Evolutionary conservation across 2,113 vertebrate species (phyloP).

Genomic region (Mixornis gularis): DNA sequence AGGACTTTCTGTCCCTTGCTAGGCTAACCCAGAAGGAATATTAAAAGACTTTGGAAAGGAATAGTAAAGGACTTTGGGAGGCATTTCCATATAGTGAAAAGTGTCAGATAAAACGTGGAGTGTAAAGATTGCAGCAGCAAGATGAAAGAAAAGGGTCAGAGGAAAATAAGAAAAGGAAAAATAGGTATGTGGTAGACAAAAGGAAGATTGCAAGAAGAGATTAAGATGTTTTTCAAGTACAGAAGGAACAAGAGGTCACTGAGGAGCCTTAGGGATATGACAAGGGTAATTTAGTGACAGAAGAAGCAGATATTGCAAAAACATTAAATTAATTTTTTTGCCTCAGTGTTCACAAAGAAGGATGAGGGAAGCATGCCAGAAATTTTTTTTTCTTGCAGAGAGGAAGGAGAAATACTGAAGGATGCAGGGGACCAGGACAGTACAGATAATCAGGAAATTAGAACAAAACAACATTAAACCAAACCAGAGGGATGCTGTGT

Average conservation of each 20-base stretch:
- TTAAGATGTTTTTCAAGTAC: constrained; percentile 58
- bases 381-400: neutral
- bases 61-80: neutral
- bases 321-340: constrained; percentile 30
- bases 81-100: neutral
- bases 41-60: neutral
- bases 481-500: neutral
- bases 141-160: constrained; percentile 32
- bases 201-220: constrained; percentile 57
- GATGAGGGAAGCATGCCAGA: constrained; percentile 33
- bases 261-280: constrained; percentile 46
- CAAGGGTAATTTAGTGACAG: constrained; percentile 54
- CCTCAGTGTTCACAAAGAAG: constrained; percentile 27
- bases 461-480: constrained; percentile 49
- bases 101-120: constrained; percentile 7
- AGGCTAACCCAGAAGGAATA: neutral
- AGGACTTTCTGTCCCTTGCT: neutral
- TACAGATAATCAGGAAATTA: constrained; percentile 53
- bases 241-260: constrained; percentile 56
- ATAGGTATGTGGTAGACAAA: constrained; percentile 33
- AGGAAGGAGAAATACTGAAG: constrained; percentile 38
- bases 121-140: constrained; percentile 34
- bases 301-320: constrained; percentile 43
- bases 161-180: constrained; percentile 28
- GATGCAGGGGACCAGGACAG: constrained; percentile 20